Evolutionary conservation across 92 coral and sea anemone genomes (phyloP).

Genomic region (Scolanthus callimorphus): DNA sequence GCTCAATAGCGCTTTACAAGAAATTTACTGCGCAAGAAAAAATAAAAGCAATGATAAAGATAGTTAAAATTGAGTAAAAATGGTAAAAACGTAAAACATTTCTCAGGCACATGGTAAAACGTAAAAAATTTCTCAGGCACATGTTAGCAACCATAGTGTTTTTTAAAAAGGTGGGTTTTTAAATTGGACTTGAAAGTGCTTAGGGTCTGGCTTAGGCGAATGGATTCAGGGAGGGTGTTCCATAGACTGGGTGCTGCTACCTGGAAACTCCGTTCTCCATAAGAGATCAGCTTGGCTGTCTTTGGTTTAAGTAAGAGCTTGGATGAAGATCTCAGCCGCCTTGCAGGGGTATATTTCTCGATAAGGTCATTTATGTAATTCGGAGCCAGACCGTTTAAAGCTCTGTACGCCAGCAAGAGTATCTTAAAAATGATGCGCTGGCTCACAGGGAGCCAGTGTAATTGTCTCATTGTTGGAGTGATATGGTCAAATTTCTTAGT

Average conservation of each 20-base stretch:
- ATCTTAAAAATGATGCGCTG: conserved; percentile 17
- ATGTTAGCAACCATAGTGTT: too few species aligned
- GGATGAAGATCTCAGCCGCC: conserved; percentile 26
- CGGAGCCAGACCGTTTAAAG: conserved; percentile 25
- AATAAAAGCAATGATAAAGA: too few species aligned
- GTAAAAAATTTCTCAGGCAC: too few species aligned
- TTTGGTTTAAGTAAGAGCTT: conserved; percentile 15
- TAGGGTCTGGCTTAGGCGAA: too few species aligned
- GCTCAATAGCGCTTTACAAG: too few species aligned
- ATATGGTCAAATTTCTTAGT: conserved; percentile 27
- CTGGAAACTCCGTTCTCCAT: conserved; percentile 14
- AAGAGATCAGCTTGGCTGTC: conserved; percentile 3
- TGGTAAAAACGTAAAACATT: too few species aligned
- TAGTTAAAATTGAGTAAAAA: too few species aligned
- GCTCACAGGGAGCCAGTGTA: conserved; percentile 18
- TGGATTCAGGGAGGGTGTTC: conserved; percentile 10
- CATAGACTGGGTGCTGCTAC: conserved; percentile 22
- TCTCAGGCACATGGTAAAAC: too few species aligned
- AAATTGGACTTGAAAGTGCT: too few species aligned
- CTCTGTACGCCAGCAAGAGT: conserved; percentile 10
- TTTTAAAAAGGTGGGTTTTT: too few species aligned
- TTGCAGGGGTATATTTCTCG: conserved; percentile 14
- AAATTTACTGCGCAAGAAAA: too few species aligned
- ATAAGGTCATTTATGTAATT: conserved; percentile 9
- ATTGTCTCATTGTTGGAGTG: conserved; percentile 11